Percentiles rank a stretch among this genome's conserved stretches.
These are phyloP conservation scores for Lepisosteus osseus DNA, from an alignment of 2,113 vertebrate genomes.

Conservation along the genomic window DNA sequence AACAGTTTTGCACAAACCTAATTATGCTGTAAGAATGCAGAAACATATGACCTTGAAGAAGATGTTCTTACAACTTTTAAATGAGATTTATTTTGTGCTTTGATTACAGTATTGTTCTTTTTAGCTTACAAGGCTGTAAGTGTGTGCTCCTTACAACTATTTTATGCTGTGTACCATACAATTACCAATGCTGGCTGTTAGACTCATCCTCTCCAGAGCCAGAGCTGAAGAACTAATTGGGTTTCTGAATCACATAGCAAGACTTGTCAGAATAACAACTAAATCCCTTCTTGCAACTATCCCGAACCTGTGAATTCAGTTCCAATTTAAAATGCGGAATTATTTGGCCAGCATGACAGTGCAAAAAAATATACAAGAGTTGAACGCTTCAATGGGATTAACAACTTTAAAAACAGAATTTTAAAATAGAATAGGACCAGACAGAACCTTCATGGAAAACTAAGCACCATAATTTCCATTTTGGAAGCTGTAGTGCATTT, in stretches of 20 bases:
- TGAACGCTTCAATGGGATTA: too few species aligned
- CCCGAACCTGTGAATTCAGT: background rate
- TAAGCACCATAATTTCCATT: too few species aligned
- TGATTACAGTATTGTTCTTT: background rate
- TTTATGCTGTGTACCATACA: background rate
- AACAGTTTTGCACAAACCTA: too few species aligned
- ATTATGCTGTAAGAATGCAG: too few species aligned
- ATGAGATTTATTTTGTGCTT: background rate
- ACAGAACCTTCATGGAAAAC: too few species aligned
- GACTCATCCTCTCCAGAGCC: background rate
- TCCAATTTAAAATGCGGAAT: background rate
- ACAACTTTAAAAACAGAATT: too few species aligned
- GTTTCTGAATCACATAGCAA: background rate
- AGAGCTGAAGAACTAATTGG: constrained; percentile 4
- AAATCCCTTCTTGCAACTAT: background rate
- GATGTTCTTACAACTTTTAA: background rate
- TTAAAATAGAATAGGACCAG: too few species aligned
- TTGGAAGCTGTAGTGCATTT: too few species aligned
- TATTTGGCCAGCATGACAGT: too few species aligned
- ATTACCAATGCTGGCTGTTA: background rate
- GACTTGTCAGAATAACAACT: background rate
- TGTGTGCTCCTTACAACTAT: background rate
- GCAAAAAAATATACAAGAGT: too few species aligned
- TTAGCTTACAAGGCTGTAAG: background rate
- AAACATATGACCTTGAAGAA: too few species aligned